phyloP scores from a whole-genome alignment of 2,888 invertebrate genomes.

The Lochmaea crataegi region DNA sequence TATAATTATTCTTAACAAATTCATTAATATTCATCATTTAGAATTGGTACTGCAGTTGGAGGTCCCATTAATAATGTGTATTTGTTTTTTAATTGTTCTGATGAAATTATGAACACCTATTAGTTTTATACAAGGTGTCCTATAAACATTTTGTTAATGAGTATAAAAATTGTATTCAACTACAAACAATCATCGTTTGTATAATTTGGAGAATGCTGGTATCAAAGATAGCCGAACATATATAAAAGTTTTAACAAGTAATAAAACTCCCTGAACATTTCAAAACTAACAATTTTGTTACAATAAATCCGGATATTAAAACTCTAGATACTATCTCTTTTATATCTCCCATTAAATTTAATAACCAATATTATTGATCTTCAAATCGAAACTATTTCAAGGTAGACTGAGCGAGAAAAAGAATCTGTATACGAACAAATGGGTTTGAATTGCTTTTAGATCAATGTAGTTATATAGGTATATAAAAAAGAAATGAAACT shows the following conservation, averaged over 20 bases:
- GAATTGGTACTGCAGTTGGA: not conserved
- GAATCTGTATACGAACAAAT: constrained; percentile 1
- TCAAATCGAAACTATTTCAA: not conserved
- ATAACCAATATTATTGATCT: not conserved
- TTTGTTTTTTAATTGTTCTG: not conserved
- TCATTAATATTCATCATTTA: constrained; percentile 21
- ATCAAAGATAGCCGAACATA: no score
- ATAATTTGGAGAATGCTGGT: no score
- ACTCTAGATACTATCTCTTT: not conserved
- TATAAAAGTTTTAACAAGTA: no score
- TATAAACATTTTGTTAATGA: not conserved
- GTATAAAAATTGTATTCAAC: not conserved
- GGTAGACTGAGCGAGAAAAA: not conserved
- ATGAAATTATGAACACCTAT: not conserved
- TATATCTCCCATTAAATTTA: not conserved
- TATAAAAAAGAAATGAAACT: constrained; percentile 2
- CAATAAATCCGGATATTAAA: constrained; percentile 2
- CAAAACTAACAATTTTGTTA: not conserved
- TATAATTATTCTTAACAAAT: constrained; percentile 18
- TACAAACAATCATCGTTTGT: no score
- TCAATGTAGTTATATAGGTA: not conserved
- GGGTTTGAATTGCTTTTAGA: not conserved
- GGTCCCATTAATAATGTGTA: constrained; percentile 11
- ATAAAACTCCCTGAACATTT: not conserved
- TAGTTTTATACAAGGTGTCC: not conserved